Percentiles rank a stretch among this genome's conserved stretches.
Evolutionary conservation across 2,113 vertebrate genomes (phyloP).

Genomic region (Rhea pennata): DNA sequence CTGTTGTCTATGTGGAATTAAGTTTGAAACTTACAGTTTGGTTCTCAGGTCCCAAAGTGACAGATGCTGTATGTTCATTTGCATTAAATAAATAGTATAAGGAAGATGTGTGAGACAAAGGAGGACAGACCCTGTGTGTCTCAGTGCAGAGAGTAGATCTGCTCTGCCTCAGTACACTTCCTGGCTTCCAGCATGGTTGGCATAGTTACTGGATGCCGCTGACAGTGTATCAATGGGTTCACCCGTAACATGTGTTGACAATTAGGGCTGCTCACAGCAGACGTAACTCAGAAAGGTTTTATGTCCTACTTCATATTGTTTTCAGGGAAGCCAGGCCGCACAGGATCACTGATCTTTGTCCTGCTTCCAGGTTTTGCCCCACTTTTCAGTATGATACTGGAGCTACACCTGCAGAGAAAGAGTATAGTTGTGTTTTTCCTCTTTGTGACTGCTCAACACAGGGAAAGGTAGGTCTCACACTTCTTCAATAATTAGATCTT

Average conservation of each 20-base stretch:
- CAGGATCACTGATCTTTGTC: background rate
- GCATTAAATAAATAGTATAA: background rate
- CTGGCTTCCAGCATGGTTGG: background rate
- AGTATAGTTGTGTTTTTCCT: background rate
- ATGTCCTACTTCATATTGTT: background rate
- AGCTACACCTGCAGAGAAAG: background rate
- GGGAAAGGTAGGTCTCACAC: background rate
- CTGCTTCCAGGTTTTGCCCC: background rate
- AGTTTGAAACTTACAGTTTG: background rate
- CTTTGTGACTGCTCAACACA: background rate
- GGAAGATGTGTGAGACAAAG: accelerated
- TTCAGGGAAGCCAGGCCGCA: background rate
- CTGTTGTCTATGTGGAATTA: accelerated
- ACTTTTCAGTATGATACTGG: background rate
- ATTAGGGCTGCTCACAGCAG: background rate
- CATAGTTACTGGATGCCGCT: background rate
- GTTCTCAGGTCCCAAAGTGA: background rate
- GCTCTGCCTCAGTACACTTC: background rate
- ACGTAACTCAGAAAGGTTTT: accelerated
- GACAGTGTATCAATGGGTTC: background rate
- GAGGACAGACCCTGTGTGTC: background rate
- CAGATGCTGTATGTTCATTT: background rate
- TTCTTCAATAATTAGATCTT: background rate
- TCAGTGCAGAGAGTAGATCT: background rate
- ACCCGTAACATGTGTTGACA: accelerated